Evolutionary conservation across 2,888 invertebrate genomes (phyloP), one percentile per base, ranked within the genome.

Genomic region (Oscheius onirici): DNA sequence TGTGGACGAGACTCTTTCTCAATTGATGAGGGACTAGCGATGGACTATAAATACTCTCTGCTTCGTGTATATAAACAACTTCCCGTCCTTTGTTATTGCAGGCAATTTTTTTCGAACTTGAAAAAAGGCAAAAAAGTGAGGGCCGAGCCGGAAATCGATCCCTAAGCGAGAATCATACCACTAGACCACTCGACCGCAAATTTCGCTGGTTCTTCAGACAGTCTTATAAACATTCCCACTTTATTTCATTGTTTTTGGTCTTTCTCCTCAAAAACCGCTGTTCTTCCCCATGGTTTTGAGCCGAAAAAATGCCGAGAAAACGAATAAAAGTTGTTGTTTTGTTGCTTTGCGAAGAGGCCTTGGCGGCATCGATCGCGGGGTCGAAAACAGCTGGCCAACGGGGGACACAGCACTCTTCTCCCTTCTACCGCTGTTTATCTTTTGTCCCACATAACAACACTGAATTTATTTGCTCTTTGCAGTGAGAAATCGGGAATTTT

Each of bases 361-460:
- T 10, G 49, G 22, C 26, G 26, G 8, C 49, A 60, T 60, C 63
- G 63, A 63, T 63, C 63, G 63, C 34, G 58, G 34, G 22, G n/a
- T n/a, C 17, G 63, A 63, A 63, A 63, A 63, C 63, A 63, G 63
- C 63, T 63, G 63, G 49, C 63, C 13, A 46, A 10, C 61, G 43
- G 10, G 17, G 24, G 58, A 15, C 41, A 6, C 2, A 1, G 58
- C 41, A n/a, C 22, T 22, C 15, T 20, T 24, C n/a, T 15, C 20
- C 8, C 11, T 51, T 52, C 52, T 3, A 52, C 13, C 13, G 6
- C n/a, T 20, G 13, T 58, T 58, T 41, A 41, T 20, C 5, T n/a
- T 11, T 13, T 11, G 17, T 6, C 11, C 28, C 17, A 11, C 41
- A 20, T 10, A 41, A 58, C 58, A 40, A 15, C 8, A 24, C 11